phyloP scores from a whole-genome alignment of 1,140 invertebrate genomes.

The Thalassaphorura encarpata region DNA sequence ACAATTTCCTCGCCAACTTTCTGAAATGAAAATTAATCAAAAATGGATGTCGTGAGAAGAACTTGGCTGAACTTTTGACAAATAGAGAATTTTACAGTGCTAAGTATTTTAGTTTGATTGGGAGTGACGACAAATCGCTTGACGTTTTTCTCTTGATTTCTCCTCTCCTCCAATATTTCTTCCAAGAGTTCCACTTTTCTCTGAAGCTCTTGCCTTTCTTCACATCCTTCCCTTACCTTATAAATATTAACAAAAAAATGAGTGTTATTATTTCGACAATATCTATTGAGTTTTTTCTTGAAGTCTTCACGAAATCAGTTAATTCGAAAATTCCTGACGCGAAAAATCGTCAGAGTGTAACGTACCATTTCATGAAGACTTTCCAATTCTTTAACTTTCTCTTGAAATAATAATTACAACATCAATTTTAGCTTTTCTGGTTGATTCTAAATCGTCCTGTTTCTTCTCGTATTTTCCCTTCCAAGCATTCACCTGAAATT shows the following conservation, averaged over 20 bases:
- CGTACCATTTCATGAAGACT: slow-evolving; percentile 13
- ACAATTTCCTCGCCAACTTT: too few species aligned
- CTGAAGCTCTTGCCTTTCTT: slow-evolving; percentile 14
- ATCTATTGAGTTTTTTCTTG: too few species aligned
- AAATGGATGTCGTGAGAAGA: too few species aligned
- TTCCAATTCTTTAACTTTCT: slow-evolving; percentile 13
- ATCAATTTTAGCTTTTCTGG: slow-evolving; percentile 4
- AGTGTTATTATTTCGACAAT: too few species aligned
- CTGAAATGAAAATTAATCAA: too few species aligned
- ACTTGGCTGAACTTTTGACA: too few species aligned
- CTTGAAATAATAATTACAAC: slow-evolving; percentile 16
- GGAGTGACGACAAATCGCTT: neutral
- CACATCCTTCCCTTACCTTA: slow-evolving; percentile 10
- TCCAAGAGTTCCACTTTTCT: neutral
- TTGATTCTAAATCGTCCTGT: slow-evolving; percentile 1
- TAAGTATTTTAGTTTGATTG: too few species aligned
- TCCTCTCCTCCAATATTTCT: neutral
- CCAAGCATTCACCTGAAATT: slow-evolving; percentile 6
- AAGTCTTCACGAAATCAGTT: too few species aligned
- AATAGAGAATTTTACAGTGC: too few species aligned
- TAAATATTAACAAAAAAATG: neutral
- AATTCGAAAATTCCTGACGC: neutral
- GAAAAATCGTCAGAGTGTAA: neutral
- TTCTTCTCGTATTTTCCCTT: neutral
- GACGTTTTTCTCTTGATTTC: neutral